Evolutionary conservation across 2,797 vertebrate genomes (phyloP).

Genomic region (Ficedula albicollis): DNA sequence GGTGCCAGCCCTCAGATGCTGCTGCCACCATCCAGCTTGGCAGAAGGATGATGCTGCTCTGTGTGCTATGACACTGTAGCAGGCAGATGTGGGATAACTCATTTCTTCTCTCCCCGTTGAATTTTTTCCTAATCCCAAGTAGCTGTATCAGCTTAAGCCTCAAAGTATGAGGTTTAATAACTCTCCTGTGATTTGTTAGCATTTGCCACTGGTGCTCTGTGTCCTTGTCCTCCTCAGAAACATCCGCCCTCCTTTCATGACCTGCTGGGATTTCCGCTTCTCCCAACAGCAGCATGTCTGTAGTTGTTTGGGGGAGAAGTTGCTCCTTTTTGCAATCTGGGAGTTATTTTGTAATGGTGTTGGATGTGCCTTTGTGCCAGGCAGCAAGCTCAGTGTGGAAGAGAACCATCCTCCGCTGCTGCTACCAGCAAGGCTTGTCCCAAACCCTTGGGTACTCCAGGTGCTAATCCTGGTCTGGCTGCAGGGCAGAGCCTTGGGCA

Average conservation of each 20-base stretch:
- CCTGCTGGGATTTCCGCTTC: background rate
- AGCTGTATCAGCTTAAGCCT: slow-evolving; percentile 51
- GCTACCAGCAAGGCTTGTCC: background rate
- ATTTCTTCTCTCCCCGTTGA: background rate
- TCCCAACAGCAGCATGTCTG: accelerated
- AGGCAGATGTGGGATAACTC: slow-evolving; percentile 22
- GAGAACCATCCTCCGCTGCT: accelerated
- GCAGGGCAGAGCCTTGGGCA: background rate
- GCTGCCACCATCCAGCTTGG: background rate
- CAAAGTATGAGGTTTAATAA: slow-evolving; percentile 27
- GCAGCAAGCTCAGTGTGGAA: background rate
- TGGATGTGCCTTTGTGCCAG: background rate
- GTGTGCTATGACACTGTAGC: accelerated
- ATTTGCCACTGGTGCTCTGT: background rate
- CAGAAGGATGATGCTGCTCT: background rate
- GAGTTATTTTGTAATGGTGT: background rate
- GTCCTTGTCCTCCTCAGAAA: background rate
- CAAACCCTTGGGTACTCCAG: background rate
- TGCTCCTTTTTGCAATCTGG: background rate
- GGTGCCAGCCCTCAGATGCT: background rate
- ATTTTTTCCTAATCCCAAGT: slow-evolving; percentile 47
- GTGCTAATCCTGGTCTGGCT: background rate
- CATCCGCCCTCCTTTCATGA: accelerated
- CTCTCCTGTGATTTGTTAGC: slow-evolving; percentile 27
- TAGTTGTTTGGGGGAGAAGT: background rate